Conservation (phyloP, 2,797 vertebrate species). For the Tragopan temminckii region DNA sequence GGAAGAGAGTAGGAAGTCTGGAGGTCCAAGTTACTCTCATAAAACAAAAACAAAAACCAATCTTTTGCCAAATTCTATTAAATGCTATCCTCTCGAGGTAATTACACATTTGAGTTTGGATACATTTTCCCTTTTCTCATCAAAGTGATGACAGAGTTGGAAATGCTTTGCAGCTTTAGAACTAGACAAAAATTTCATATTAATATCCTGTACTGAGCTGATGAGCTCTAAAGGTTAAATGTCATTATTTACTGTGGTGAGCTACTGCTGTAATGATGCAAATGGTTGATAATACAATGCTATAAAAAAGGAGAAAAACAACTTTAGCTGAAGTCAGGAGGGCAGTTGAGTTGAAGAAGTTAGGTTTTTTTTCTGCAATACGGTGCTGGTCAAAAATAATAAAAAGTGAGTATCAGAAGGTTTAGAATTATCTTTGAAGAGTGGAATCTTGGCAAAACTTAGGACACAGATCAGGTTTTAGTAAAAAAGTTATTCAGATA, state of each 20-base stretch:
- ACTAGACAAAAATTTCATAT: not conserved
- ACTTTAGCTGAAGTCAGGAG: not conserved
- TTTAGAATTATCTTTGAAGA: conserved; percentile 29
- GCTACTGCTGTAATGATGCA: not conserved
- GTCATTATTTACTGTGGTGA: not conserved
- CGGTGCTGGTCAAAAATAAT: not conserved
- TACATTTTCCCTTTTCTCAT: not conserved
- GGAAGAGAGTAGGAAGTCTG: not conserved
- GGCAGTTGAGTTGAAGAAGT: not conserved
- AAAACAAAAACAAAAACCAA: not conserved
- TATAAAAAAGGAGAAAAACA: not conserved
- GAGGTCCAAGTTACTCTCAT: not conserved
- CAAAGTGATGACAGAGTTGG: not conserved
- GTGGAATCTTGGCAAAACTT: not conserved
- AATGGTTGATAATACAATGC: not conserved
- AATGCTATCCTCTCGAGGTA: not conserved
- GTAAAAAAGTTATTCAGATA: not conserved
- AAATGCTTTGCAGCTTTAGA: not conserved
- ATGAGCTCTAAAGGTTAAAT: not conserved
- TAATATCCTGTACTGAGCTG: not conserved
- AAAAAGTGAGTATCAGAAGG: not conserved
- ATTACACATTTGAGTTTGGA: not conserved
- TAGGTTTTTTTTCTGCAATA: not conserved
- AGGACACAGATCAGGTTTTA: not conserved
- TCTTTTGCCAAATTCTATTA: not conserved